Conservation (phyloP, 2,888 invertebrate genomes). For the Nephrotoma appendiculata region DNA sequence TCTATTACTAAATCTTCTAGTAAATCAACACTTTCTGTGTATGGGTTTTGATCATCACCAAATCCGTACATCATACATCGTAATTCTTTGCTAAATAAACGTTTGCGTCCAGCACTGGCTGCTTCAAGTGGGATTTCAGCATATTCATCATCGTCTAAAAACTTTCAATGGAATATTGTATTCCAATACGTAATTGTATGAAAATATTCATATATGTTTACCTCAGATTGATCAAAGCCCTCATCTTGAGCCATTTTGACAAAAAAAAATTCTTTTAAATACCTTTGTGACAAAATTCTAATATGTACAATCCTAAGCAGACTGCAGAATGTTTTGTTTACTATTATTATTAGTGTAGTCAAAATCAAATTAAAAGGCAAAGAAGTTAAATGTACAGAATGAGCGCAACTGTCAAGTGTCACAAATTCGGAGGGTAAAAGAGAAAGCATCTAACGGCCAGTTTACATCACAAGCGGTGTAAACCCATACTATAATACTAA, state of each 20-base stretch:
- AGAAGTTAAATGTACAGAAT: too few species aligned
- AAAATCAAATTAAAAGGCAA: too few species aligned
- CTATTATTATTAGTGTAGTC: too few species aligned
- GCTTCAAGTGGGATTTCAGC: slow-evolving; percentile 52
- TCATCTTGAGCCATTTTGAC: neutral
- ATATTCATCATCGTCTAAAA: slow-evolving; percentile 45
- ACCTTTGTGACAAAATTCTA: too few species aligned
- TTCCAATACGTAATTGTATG: neutral
- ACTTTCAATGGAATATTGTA: neutral
- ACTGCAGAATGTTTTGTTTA: too few species aligned
- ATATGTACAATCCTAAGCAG: too few species aligned
- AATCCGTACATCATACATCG: slow-evolving; percentile 99
- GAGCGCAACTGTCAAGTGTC: too few species aligned
- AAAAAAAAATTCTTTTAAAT: too few species aligned
- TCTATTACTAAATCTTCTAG: slow-evolving; percentile 96
- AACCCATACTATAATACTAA: too few species aligned
- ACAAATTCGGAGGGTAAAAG: too few species aligned
- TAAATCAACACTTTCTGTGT: slow-evolving; percentile 95
- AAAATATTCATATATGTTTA: neutral
- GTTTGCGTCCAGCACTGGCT: slow-evolving; percentile 53
- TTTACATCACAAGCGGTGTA: too few species aligned
- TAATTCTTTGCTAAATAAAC: slow-evolving; percentile 81
- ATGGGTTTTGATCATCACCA: slow-evolving; percentile 98
- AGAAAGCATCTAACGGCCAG: too few species aligned
- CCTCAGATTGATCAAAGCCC: slow-evolving; percentile 7